Conservation (phyloP, 2,113 vertebrate species). For the Nicator chloris region DNA sequence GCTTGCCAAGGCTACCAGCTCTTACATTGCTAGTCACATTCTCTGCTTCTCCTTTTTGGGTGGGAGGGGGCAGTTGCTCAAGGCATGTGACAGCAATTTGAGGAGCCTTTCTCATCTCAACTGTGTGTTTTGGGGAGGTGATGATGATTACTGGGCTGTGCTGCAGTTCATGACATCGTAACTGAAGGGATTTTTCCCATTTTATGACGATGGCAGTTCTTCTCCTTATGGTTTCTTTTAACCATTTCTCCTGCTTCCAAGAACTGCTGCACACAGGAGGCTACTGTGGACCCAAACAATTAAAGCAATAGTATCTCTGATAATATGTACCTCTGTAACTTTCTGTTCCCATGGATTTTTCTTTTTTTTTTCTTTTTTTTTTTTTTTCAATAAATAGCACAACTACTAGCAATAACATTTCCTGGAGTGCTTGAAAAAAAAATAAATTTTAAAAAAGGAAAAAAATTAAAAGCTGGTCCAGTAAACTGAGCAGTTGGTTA, state of each 20-base stretch:
- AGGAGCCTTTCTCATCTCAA: neutral
- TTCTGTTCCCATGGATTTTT: neutral
- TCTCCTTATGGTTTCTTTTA: neutral
- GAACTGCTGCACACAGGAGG: slow-evolving; percentile 6
- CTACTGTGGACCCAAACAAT: neutral
- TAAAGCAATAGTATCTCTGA: slow-evolving; percentile 59
- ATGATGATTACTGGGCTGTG: neutral
- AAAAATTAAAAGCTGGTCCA: neutral
- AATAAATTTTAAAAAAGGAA: neutral
- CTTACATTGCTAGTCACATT: neutral
- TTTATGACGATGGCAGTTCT: neutral
- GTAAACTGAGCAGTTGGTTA: slow-evolving; percentile 8
- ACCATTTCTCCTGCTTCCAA: slow-evolving; percentile 9
- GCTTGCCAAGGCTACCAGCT: neutral
- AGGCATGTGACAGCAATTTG: neutral
- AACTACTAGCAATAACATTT: slow-evolving; percentile 53
- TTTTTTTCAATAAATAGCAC: slow-evolving; percentile 14
- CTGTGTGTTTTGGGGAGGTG: neutral
- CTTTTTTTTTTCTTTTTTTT: neutral
- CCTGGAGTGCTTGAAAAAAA: slow-evolving; percentile 40
- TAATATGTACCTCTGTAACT: slow-evolving; percentile 35
- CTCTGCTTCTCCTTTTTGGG: neutral
- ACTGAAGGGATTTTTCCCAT: neutral
- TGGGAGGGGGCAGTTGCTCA: neutral
- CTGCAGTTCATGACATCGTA: slow-evolving; percentile 1